phyloP scores from a whole-genome alignment of 1,140 invertebrate species.

The Heliconius nattereri region DNA sequence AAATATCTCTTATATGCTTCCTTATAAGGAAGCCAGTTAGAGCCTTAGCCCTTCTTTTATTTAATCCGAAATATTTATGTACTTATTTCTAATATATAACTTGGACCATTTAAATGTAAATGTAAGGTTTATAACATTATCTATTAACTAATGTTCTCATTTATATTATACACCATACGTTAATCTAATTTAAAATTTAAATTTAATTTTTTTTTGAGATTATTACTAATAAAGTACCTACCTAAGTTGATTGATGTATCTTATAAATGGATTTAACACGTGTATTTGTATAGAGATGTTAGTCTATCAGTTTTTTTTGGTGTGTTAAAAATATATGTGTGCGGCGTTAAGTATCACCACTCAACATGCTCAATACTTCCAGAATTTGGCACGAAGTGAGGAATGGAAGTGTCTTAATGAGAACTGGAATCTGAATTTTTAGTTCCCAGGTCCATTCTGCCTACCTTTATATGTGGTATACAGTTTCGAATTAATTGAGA shows the following conservation, averaged over 20 bases:
- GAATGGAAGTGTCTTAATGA: too few relatives aligned
- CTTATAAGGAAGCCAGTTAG: not conserved
- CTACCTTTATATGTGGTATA: too few relatives aligned
- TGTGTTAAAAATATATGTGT: too few relatives aligned
- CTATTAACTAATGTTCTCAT: conserved; percentile 3
- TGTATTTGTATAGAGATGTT: conserved; percentile 4
- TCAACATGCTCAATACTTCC: too few relatives aligned
- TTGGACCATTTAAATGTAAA: not conserved
- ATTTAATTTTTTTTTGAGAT: conserved; percentile 14
- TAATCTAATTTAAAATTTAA: not conserved
- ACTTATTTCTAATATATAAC: not conserved
- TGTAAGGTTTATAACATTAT: not conserved
- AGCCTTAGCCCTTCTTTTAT: not conserved
- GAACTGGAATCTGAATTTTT: too few relatives aligned
- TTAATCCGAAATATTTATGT: not conserved
- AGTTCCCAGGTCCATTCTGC: too few relatives aligned
- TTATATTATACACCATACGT: not conserved
- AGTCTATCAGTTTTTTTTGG: not conserved
- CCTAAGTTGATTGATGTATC: not conserved
- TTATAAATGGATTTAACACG: not conserved
- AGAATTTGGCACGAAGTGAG: too few relatives aligned
- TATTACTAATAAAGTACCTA: not conserved
- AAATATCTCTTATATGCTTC: too few relatives aligned
- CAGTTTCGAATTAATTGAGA: too few relatives aligned
- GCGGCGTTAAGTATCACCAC: too few relatives aligned